Conservation (phyloP, 2,888 invertebrate genomes). For the Hypomecis atomaria region DNA sequence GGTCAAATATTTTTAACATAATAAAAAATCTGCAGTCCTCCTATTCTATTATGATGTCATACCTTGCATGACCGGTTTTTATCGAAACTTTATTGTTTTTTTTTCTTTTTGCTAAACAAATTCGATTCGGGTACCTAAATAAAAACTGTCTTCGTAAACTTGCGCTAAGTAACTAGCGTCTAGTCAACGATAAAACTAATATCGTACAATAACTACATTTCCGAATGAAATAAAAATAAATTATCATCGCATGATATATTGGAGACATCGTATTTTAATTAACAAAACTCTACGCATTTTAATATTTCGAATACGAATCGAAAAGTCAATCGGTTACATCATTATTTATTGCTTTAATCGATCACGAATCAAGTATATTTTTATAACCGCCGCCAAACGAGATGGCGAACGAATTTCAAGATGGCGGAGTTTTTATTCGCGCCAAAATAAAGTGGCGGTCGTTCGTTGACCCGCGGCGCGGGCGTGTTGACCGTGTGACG, state of each 20-base stretch:
- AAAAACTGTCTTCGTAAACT: slow-evolving; percentile 16
- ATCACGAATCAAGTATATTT: slow-evolving; percentile 42
- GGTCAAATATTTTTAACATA: slow-evolving; percentile 73
- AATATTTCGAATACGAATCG: slow-evolving; percentile 41
- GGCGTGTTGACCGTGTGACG: slow-evolving; percentile 65
- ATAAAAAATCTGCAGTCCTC: slow-evolving; percentile 69
- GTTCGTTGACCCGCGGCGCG: slow-evolving; percentile 69
- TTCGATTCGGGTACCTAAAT: slow-evolving; percentile 12
- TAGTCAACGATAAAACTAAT: slow-evolving; percentile 4
- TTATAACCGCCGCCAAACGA: slow-evolving; percentile 46
- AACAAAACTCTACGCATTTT: slow-evolving; percentile 32
- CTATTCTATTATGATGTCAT: slow-evolving; percentile 75
- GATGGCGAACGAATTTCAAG: slow-evolving; percentile 52
- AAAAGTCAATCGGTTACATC: slow-evolving; percentile 43
- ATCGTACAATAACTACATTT: slow-evolving; percentile 4
- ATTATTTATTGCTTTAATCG: slow-evolving; percentile 50
- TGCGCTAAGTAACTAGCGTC: neutral
- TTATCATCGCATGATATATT: slow-evolving; percentile 32
- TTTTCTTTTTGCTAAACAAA: slow-evolving; percentile 41
- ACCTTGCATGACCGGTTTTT: slow-evolving; percentile 57
- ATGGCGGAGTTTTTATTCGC: slow-evolving; percentile 69
- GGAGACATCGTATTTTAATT: slow-evolving; percentile 35
- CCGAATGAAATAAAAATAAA: slow-evolving; percentile 24
- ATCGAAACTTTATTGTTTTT: slow-evolving; percentile 54
- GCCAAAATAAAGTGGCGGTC: slow-evolving; percentile 80